A percentile compares a stretch with the other conserved stretches of the same genome.
phyloP scores from a whole-genome alignment of 1,140 invertebrate species.

The Trachymyrmex septentrionalis region DNA sequence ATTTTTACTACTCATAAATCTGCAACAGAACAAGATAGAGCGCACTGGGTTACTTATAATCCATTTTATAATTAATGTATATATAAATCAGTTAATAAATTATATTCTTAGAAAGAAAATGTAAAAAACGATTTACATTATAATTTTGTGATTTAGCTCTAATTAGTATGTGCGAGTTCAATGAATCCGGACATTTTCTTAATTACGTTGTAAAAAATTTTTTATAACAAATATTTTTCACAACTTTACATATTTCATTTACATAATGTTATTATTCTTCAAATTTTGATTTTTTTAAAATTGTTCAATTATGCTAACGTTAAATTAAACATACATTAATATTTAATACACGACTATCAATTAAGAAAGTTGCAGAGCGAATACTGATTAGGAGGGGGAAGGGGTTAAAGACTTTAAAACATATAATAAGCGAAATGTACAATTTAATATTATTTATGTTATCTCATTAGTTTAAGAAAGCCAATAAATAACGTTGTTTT shows the following conservation, averaged over 20 bases:
- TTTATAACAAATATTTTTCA: too few species aligned
- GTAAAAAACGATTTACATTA: background rate
- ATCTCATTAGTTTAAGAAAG: slow-evolving; percentile 16
- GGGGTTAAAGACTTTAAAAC: background rate
- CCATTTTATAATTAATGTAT: slow-evolving; percentile 95
- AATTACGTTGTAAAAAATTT: too few species aligned
- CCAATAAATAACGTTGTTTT: slow-evolving; percentile 9
- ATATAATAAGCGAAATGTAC: background rate
- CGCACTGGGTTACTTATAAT: slow-evolving; percentile 99
- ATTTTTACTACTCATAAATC: slow-evolving; percentile 96
- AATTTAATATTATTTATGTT: slow-evolving; percentile 5
- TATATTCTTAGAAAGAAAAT: background rate
- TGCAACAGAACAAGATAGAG: slow-evolving; percentile 94
- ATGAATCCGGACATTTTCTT: too few species aligned
- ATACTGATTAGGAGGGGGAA: too few species aligned
- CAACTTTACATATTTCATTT: too few species aligned
- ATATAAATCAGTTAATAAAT: slow-evolving; percentile 55
- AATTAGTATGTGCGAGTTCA: too few species aligned
- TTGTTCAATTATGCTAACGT: too few species aligned
- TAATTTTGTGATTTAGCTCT: background rate
- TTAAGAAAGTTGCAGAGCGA: too few species aligned
- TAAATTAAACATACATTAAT: too few species aligned
- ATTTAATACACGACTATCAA: too few species aligned
- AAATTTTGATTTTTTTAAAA: too few species aligned
- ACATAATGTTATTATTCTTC: too few species aligned